A percentile compares a stretch with the other conserved stretches of the same genome.
phyloP scores from a whole-genome alignment of 2,113 vertebrate genomes.

The Odocoileus virginianus region DNA sequence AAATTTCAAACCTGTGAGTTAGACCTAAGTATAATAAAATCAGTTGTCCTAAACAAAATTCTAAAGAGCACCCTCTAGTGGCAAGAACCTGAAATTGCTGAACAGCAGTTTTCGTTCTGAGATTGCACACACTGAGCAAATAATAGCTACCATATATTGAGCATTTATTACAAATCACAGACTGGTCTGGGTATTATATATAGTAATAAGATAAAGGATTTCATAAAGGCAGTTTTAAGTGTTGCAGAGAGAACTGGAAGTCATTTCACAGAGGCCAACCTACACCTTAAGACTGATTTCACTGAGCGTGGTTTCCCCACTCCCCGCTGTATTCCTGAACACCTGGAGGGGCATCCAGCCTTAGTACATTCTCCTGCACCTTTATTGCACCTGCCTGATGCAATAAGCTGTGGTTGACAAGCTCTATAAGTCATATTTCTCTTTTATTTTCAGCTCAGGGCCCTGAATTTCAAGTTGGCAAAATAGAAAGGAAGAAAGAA shows the following conservation, averaged over 20 bases:
- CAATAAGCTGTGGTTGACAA: not conserved
- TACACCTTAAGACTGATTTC: not conserved
- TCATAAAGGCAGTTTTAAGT: not conserved
- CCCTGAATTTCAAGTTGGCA: not conserved
- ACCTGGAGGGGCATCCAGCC: not conserved
- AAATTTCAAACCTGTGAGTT: not conserved
- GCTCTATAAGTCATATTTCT: not conserved
- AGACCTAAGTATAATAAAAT: not conserved
- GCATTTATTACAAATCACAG: not conserved
- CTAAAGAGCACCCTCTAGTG: not conserved
- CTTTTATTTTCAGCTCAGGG: conserved; percentile 8
- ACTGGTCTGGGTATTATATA: not conserved
- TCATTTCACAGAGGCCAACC: not conserved
- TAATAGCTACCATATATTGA: not conserved
- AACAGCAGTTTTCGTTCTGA: not conserved
- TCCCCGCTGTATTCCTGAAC: not conserved
- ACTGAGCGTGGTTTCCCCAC: not conserved
- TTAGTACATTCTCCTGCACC: not conserved
- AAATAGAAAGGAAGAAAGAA: not conserved
- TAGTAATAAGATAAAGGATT: not conserved
- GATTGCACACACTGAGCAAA: not conserved
- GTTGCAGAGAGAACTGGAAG: not conserved
- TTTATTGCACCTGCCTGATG: not conserved
- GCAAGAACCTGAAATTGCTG: not conserved
- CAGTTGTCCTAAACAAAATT: not conserved